These are phyloP conservation scores for Drosophila varians DNA, from an alignment of 1,140 invertebrate species.

Conservation along the genomic window DNA sequence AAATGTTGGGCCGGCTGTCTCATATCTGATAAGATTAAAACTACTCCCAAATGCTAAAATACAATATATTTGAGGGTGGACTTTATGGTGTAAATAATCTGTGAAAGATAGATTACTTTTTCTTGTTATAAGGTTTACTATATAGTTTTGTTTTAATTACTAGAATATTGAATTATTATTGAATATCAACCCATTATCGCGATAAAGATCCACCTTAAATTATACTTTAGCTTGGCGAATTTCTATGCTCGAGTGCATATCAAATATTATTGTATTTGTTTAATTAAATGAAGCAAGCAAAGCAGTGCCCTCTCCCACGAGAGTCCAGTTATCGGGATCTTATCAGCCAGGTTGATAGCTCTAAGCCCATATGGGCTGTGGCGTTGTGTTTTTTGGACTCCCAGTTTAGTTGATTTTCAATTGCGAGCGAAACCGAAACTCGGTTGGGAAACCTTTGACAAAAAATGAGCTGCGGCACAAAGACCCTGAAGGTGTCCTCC, in stretches of 20 bases:
- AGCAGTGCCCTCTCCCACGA: background rate
- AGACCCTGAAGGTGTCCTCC: slow-evolving; percentile 68
- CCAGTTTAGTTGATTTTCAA: slow-evolving; percentile 45
- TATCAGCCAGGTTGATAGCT: slow-evolving; percentile 52
- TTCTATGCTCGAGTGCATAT: slow-evolving; percentile 51
- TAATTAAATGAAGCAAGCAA: slow-evolving; percentile 32
- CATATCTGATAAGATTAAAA: background rate
- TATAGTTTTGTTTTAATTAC: too few species aligned
- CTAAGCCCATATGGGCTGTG: slow-evolving; percentile 46
- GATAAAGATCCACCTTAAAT: slow-evolving; percentile 6
- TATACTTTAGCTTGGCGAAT: background rate
- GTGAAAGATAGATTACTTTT: too few species aligned
- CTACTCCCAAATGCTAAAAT: background rate
- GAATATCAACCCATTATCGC: background rate
- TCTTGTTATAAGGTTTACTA: too few species aligned
- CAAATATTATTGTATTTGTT: slow-evolving; percentile 28
- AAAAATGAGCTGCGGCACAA: slow-evolving; percentile 69
- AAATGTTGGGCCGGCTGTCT: background rate
- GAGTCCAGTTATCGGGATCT: slow-evolving; percentile 44
- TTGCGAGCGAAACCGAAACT: slow-evolving; percentile 2
- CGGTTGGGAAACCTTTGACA: background rate
- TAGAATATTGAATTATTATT: too few species aligned
- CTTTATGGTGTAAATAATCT: background rate
- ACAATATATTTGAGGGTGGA: slow-evolving; percentile 10
- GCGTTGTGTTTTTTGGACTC: slow-evolving; percentile 4